These are phyloP conservation scores for Spea multiplicata DNA, from an alignment of 2,113 vertebrate species.

Conservation along the genomic window DNA sequence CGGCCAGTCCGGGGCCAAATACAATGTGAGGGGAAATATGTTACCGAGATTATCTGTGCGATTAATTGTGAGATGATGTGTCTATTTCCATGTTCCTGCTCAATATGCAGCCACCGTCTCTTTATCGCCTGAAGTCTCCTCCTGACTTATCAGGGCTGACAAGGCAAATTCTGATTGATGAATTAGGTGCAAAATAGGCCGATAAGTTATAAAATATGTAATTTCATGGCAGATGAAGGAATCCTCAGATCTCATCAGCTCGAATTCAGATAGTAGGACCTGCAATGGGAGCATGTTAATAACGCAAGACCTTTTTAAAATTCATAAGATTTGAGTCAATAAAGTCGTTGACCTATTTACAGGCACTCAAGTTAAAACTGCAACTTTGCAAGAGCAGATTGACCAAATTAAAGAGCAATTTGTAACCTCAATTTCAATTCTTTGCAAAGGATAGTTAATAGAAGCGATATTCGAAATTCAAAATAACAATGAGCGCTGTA, in stretches of 20 bases:
- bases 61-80: neutral
- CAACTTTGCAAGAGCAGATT: neutral
- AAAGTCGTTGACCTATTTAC: constrained; percentile 8
- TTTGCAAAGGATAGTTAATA: neutral
- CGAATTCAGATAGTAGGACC: neutral
- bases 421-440: neutral
- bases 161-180: constrained; percentile 29
- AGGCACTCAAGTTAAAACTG: neutral
- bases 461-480: neutral
- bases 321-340: constrained; percentile 9
- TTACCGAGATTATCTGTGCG: too few species aligned
- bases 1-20: too few species aligned
- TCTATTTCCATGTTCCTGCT: neutral
- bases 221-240: neutral
- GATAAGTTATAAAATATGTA: neutral
- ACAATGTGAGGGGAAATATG: too few species aligned
- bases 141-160: constrained; percentile 12
- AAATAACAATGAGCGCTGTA: neutral
- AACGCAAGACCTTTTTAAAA: constrained; percentile 8
- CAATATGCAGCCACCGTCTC: neutral
- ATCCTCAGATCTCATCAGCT: neutral
- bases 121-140: neutral
- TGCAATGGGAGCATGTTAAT: neutral
- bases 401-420: neutral
- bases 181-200: constrained; percentile 12